Percentiles rank a stretch among this genome's conserved stretches.
Conservation (phyloP, 2,113 vertebrate genomes). For the Phylloscopus trochilus region DNA sequence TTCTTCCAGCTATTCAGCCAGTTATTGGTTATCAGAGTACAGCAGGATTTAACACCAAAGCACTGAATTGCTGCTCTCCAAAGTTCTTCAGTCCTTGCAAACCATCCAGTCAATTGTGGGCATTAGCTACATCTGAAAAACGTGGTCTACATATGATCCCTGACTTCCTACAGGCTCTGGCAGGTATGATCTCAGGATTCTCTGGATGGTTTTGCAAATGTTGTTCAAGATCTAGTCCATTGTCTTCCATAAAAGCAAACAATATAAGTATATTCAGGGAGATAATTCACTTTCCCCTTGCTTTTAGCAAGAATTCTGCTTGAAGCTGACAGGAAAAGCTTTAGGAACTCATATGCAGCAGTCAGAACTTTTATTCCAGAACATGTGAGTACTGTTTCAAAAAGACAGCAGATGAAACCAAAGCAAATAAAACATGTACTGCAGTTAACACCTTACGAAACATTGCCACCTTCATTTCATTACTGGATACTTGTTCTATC, state of each 20-base stretch:
- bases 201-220: neutral
- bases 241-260: neutral
- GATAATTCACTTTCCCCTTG: neutral
- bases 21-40: neutral
- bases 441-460: neutral
- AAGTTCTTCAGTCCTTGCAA: neutral
- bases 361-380: neutral
- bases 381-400: neutral
- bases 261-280: neutral
- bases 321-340: neutral
- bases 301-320: neutral
- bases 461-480: neutral
- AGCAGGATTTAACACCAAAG: neutral
- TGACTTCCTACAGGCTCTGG: neutral
- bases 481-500: neutral
- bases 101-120: neutral
- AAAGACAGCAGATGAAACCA: neutral
- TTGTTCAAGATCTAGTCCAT: neutral
- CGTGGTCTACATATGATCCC: fast-evolving
- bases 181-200: neutral
- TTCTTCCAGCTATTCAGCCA: neutral
- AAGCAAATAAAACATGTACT: neutral
- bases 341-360: neutral
- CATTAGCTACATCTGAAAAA: neutral
- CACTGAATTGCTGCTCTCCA: neutral